Base-by-base conservation (phyloP, 2,113 vertebrate species). In the Aythya baeri region DNA sequence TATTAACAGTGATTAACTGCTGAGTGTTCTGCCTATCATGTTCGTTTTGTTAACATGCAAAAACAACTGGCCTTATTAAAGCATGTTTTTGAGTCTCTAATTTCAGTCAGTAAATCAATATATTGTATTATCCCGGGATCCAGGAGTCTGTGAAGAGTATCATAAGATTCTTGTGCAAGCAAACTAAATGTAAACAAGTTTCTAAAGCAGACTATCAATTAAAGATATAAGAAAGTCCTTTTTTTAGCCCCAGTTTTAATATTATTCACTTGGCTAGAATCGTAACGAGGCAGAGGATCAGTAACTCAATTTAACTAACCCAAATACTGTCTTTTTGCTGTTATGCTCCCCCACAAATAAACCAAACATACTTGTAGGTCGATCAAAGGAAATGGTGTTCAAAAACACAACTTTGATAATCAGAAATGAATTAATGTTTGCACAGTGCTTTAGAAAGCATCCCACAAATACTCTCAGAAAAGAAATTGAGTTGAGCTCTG, bases 21-120 rank as follows among this genome's bases (percentile, higher is more conserved):
- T 95, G 94, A 98, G 95, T 97, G 94, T 90, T 95, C 96, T 97
- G 83, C 77, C 89, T 93, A 93, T 95, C 91, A 71, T 58, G 46
- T 88, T 87, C 86, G 94, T 97, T 97, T 83, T 96, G 83, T 92
- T 98, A 97, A 96, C 88, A 91, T 75, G 94, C 66, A 93, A 96
- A 96, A 97, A 59, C 89, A 96, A 96, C 72, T 83, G 66, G 79
- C 83, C 83, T 97, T 97, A 96, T 96, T 97, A 97, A 96, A 91
- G 71, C 76, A 84, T 44, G 26, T 50, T 95, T 97, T 86, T 72
- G 55, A 96, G 79, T 66, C 94, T 88, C 96, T 86, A 83, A 86
- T 54, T 96, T 66, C 89, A 92, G 74, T 74, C 79, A 93, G 73
- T 88, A 97, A 97, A 96, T 97, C 96, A 96, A 96, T 94, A 94